Percentiles rank a stretch among this genome's conserved stretches.
These are phyloP conservation scores for Eubucco bourcierii DNA, from an alignment of 2,113 vertebrate species.

Conservation along the genomic window DNA sequence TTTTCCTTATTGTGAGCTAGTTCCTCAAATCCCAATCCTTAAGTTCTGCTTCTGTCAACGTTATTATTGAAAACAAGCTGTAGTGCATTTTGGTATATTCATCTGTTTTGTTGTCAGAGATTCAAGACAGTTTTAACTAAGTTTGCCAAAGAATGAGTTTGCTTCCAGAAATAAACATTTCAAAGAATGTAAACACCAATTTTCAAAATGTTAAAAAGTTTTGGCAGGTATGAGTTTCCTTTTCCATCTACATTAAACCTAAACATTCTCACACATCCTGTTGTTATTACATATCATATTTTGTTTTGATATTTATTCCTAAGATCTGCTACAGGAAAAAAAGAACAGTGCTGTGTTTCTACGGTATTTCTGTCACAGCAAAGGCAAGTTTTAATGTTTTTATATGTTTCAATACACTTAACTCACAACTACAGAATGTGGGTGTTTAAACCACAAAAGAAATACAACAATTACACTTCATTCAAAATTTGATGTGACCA, in stretches of 20 bases:
- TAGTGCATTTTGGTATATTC: fast-evolving
- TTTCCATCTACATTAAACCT: background rate
- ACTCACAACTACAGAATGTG: background rate
- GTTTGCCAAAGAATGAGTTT: background rate
- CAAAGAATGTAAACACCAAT: background rate
- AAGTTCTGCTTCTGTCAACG: background rate
- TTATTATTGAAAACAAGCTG: background rate
- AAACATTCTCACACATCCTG: background rate
- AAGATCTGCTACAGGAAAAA: background rate
- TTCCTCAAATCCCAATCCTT: background rate
- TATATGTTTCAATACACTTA: background rate
- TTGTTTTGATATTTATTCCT: conserved; percentile 2
- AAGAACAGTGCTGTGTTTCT: background rate
- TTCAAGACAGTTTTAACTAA: conserved; percentile 14
- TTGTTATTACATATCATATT: conserved; percentile 12
- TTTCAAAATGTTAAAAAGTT: background rate
- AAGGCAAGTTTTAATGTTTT: background rate
- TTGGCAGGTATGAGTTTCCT: conserved; percentile 24
- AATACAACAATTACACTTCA: background rate
- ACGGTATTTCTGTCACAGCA: background rate
- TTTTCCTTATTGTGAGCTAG: background rate
- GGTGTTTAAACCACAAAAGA: background rate
- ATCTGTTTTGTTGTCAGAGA: background rate
- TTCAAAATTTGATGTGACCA: background rate
- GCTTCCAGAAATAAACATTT: background rate